These are phyloP conservation scores for Hermodice carunculata DNA, from an alignment of 2,888 invertebrate species.

Conservation along the genomic window DNA sequence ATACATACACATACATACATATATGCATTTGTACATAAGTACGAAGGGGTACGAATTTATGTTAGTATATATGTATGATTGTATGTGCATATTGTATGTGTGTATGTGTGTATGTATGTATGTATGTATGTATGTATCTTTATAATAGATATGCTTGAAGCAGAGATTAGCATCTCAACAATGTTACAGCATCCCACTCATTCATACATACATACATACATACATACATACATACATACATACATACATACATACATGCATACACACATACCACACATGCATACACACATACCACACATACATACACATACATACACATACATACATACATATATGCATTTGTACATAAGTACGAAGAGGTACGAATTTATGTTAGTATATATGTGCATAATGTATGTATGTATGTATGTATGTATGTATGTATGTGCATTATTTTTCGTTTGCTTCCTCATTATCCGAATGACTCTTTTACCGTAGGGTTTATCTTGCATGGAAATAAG, in stretches of 20 bases:
- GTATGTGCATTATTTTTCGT: too few species aligned
- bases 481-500: too few species aligned
- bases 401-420: too few species aligned
- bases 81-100: background rate
- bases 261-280: too few species aligned
- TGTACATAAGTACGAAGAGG: too few species aligned
- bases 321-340: too few species aligned
- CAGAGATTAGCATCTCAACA: background rate
- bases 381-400: too few species aligned
- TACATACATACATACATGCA: constrained; percentile 1
- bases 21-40: background rate
- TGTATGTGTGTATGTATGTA: background rate
- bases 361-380: too few species aligned
- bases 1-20: background rate
- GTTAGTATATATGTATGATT: background rate
- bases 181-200: background rate
- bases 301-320: background rate
- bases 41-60: background rate
- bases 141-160: too few species aligned
- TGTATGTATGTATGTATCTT: background rate
- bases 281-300: too few species aligned
- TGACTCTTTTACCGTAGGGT: too few species aligned
- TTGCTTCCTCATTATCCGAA: too few species aligned
- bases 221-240: constrained; percentile 1
- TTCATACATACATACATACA: constrained; percentile 1